phyloP scores from a whole-genome alignment of 2,113 vertebrate species.

The Hippocampus mohnikei region DNA sequence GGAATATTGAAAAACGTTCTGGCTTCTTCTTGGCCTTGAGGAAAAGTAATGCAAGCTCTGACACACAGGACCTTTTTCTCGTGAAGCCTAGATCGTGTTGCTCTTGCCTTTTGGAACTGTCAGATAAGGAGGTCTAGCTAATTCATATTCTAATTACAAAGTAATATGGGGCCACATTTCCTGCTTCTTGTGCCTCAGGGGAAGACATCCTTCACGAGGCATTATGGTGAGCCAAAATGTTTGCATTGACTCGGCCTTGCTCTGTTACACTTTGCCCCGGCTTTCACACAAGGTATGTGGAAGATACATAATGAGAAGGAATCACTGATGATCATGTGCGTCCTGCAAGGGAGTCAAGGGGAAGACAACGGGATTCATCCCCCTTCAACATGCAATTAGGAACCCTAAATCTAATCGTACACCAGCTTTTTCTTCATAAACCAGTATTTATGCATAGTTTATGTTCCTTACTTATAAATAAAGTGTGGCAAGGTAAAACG shows the following conservation, averaged over 20 bases:
- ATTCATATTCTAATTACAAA: constrained; percentile 72
- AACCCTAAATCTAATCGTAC: neutral
- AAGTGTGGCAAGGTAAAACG: neutral
- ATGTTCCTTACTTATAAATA: neutral
- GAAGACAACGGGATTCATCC: constrained; percentile 24
- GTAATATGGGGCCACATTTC: constrained; percentile 61
- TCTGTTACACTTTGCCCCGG: constrained; percentile 27
- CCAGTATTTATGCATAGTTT: neutral
- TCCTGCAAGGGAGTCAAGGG: constrained; percentile 14
- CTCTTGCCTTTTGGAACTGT: constrained; percentile 45
- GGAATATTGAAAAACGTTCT: neutral
- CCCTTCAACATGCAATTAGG: constrained; percentile 8
- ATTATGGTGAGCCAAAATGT: constrained; percentile 61
- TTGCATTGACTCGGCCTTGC: constrained; percentile 38
- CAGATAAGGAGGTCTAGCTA: constrained; percentile 65
- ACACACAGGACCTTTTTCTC: constrained; percentile 21
- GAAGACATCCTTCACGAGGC: constrained; percentile 55
- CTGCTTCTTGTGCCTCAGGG: constrained; percentile 59
- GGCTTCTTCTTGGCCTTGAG: neutral
- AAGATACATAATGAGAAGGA: constrained; percentile 6
- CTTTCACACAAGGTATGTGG: constrained; percentile 2
- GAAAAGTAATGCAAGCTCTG: constrained; percentile 31
- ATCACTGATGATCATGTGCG: constrained; percentile 3
- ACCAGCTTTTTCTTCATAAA: neutral
- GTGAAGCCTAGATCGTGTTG: constrained; percentile 43